Evolutionary conservation across 1,140 invertebrate genomes (phyloP).

Genomic region (Drosophila tani): DNA sequence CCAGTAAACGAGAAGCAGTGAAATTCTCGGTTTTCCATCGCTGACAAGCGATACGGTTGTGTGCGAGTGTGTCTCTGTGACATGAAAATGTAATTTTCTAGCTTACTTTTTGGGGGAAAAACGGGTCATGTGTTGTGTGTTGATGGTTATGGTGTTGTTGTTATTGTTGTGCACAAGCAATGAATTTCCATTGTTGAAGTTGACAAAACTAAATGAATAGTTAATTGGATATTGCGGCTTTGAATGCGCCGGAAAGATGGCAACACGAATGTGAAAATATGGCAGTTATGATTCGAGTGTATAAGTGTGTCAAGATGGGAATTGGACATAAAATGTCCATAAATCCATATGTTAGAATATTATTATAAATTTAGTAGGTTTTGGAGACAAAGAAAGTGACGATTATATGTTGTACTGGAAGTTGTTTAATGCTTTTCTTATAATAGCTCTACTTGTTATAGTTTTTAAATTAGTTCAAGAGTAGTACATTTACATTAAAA

Average conservation of each 20-base stretch:
- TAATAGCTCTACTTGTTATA: not conserved
- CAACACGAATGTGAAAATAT: constrained; percentile 26
- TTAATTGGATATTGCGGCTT: constrained; percentile 78
- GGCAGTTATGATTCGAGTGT: constrained; percentile 15
- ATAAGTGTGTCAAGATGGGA: constrained; percentile 18
- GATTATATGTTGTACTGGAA: not conserved
- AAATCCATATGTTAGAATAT: constrained; percentile 8
- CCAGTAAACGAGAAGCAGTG: constrained; percentile 7
- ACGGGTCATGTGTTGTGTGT: constrained; percentile 22
- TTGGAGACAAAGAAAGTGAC: too few relatives aligned
- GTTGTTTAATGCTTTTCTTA: too few relatives aligned
- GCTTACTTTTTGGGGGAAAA: constrained; percentile 47
- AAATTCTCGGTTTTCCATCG: constrained; percentile 37
- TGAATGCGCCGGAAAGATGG: constrained; percentile 57
- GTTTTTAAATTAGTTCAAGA: not conserved
- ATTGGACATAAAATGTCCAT: constrained; percentile 7
- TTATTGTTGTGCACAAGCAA: constrained; percentile 29
- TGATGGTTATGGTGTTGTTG: constrained; percentile 4
- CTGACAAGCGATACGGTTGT: constrained; percentile 62
- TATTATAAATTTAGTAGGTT: constrained; percentile 8
- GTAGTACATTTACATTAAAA: not conserved
- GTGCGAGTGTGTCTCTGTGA: constrained; percentile 30
- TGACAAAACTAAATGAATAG: constrained; percentile 80
- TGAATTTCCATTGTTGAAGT: constrained; percentile 60
- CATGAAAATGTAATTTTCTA: constrained; percentile 78